Conservation (phyloP, 2,113 vertebrate genomes). For the Phalacrocorax carbo region DNA sequence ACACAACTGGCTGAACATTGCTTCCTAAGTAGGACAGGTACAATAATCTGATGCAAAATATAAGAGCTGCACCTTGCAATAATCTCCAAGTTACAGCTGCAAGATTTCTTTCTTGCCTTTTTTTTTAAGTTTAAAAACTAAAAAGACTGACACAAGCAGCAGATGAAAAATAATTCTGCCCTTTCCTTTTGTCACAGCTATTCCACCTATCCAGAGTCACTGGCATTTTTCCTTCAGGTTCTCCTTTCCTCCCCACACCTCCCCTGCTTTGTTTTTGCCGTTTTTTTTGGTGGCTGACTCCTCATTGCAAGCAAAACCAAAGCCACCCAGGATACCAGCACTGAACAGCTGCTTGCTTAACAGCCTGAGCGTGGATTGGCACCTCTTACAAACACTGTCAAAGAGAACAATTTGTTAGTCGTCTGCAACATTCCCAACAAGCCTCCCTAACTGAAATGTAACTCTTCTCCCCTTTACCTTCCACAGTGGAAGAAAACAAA, state of each 20-base stretch:
- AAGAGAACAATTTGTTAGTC: neutral
- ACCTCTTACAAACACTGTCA: neutral
- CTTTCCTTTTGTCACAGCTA: neutral
- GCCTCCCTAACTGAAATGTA: neutral
- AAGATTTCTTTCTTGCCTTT: rapidly evolving
- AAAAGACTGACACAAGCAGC: neutral
- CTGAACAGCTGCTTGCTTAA: neutral
- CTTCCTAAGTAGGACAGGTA: neutral
- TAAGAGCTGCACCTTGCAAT: neutral
- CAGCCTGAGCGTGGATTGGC: neutral
- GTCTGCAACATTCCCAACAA: neutral
- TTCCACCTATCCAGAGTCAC: neutral
- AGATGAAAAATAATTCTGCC: neutral
- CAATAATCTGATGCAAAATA: neutral
- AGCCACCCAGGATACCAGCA: neutral
- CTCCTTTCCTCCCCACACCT: no score
- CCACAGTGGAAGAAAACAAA: neutral
- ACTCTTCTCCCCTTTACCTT: neutral
- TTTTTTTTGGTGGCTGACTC: neutral
- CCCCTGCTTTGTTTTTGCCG: neutral
- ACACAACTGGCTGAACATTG: neutral
- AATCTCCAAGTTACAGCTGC: neutral
- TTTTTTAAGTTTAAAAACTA: neutral
- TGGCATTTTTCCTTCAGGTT: neutral
- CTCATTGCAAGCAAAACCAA: neutral